phyloP scores from a whole-genome alignment of 2,113 vertebrate species.

The Paratilapia polleni region DNA sequence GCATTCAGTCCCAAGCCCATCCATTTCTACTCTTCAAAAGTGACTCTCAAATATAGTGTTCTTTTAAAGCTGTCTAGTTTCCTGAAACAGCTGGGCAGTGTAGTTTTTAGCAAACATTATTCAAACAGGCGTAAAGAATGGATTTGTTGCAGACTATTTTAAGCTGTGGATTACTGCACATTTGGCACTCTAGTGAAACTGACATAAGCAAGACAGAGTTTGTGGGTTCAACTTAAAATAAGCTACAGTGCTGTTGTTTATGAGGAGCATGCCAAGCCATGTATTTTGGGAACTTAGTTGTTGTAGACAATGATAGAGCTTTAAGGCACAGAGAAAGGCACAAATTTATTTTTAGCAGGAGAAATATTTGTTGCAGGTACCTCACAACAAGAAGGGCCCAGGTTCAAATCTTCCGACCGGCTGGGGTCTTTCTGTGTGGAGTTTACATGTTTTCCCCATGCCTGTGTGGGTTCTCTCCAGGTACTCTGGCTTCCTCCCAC shows the following conservation, averaged over 20 bases:
- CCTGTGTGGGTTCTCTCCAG: background rate
- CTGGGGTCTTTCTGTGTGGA: background rate
- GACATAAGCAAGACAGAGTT: background rate
- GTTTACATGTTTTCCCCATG: background rate
- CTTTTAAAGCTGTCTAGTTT: background rate
- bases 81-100: background rate
- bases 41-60: background rate
- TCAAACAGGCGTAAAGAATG: background rate
- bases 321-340: background rate
- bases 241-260: background rate
- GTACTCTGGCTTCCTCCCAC: background rate
- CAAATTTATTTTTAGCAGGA: background rate
- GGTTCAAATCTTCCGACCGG: background rate
- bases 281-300: background rate
- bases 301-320: background rate
- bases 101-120: conserved; percentile 10
- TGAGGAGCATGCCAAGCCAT: background rate
- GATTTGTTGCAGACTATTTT: conserved; percentile 25
- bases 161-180: conserved; percentile 11
- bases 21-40: background rate
- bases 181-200: background rate
- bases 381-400: background rate
- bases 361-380: background rate
- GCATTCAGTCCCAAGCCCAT: background rate
- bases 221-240: background rate